Base-by-base conservation (phyloP, 2,888 invertebrate genomes). In the Drosophila rubida region DNA sequence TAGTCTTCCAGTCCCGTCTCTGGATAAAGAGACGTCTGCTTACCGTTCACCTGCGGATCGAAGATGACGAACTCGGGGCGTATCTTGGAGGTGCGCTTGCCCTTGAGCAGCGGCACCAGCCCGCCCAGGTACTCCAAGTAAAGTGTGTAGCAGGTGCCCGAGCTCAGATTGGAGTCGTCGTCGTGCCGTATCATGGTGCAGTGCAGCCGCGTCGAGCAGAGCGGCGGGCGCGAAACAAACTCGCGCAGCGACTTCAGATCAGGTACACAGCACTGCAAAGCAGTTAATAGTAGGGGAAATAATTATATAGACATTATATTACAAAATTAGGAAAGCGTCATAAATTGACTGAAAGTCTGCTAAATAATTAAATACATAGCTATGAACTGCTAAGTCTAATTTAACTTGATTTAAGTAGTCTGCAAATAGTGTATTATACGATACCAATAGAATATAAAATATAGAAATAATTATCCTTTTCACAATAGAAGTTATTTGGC, bases 1-100 rank as follows among this genome's bases (percentile, higher is more conserved):
- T 2, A 30, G 4, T 9, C n/a, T 1, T 14, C 2, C 9, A 1
- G 9, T 6, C 2, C 8, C 4, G 7, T 0, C 0, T 22, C 19
- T 32, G 27, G 6, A 4, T 2, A 0, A 6, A 25, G 1, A 7
- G 3, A 0, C 19, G 4, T 6, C 11, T 3, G 60, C 71, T 88
- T 90, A 94, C 96, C 96, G 93, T 95, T 96, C 37, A 94, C 94
- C 92, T 97, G 97, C 1, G 97, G 97, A 92, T 98, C 97, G 90
- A 97, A 98, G 88, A 99, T 99, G 61, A 99, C 97, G 92, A 99
- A 99, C 92, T 99, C 99, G 0, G 99, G 99, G 58, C 98, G 94
- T 75, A 99, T 96, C 93, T 99, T 99, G 92, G 98, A 98, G 66
- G 97, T 98, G 68, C 99, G 93, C 84, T 98, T 96, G 19, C 99